Conservation (phyloP, 2,888 invertebrate genomes). For the Ochlodes sylvanus region DNA sequence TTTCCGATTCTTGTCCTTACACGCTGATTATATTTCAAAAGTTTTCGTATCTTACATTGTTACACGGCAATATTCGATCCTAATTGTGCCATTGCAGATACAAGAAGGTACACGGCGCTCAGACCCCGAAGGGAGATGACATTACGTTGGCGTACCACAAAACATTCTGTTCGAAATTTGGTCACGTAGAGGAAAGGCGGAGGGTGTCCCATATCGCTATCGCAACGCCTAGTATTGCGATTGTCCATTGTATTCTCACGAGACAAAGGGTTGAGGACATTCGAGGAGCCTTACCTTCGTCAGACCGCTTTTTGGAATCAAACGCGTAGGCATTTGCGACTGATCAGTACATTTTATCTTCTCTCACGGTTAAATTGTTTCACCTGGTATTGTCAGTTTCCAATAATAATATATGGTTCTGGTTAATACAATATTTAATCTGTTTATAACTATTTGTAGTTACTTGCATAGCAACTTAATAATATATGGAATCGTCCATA, state of each 20-base stretch:
- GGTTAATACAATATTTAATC: too few relatives aligned
- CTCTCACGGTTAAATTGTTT: constrained; percentile 44
- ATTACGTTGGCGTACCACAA: constrained; percentile 71
- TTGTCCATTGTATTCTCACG: constrained; percentile 81
- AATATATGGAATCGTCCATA: too few relatives aligned
- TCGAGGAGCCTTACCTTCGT: constrained; percentile 76
- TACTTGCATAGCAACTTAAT: too few relatives aligned
- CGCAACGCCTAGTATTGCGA: constrained; percentile 78
- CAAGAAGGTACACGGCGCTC: constrained; percentile 49
- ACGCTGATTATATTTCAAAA: constrained; percentile 26
- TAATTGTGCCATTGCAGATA: constrained; percentile 43
- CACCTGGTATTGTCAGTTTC: constrained; percentile 39
- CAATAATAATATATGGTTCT: constrained; percentile 6
- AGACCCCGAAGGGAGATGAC: constrained; percentile 64
- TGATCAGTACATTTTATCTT: constrained; percentile 56
- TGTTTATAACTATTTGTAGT: too few relatives aligned
- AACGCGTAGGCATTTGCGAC: constrained; percentile 71
- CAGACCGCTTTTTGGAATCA: constrained; percentile 75
- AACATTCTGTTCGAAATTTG: constrained; percentile 81
- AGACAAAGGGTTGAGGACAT: constrained; percentile 81
- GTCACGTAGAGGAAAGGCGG: constrained; percentile 73
- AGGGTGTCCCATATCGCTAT: constrained; percentile 81
- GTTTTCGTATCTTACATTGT: constrained; percentile 25
- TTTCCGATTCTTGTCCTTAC: constrained; percentile 39
- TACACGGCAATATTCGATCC: constrained; percentile 37